These are phyloP conservation scores for Phylloscopus trochilus DNA, from an alignment of 2,113 vertebrate species.

Conservation along the genomic window DNA sequence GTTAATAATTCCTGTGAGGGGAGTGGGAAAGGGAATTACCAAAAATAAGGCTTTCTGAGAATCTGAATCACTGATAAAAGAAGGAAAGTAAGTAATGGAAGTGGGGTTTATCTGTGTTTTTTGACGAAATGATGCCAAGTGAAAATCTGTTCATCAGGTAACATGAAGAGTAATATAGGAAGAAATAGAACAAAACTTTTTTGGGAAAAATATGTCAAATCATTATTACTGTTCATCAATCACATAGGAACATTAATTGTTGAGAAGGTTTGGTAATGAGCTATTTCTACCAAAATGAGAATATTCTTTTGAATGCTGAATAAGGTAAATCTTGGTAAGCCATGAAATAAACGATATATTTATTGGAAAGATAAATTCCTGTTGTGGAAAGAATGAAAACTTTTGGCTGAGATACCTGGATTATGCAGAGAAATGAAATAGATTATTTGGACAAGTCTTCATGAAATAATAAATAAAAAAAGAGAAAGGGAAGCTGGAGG, in stretches of 20 bases:
- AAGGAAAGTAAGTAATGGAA: background rate
- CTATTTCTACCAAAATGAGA: background rate
- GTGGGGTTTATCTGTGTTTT: background rate
- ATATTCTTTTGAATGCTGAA: background rate
- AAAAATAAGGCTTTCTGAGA: background rate
- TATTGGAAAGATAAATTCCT: background rate
- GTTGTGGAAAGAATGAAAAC: background rate
- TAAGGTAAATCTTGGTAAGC: background rate
- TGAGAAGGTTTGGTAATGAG: background rate
- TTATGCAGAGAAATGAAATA: background rate
- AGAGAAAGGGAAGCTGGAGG: background rate
- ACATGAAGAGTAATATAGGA: background rate
- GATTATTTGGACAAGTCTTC: background rate
- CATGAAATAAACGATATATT: background rate
- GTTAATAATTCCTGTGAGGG: background rate
- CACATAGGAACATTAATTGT: background rate
- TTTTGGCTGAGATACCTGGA: background rate
- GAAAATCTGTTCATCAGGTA: background rate
- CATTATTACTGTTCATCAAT: background rate
- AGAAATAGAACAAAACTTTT: background rate
- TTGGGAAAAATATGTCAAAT: background rate
- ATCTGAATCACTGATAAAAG: background rate
- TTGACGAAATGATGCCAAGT: background rate
- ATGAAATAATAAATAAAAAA: background rate
- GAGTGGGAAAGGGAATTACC: rapidly evolving